A percentile compares a stretch with the other conserved stretches of the same genome.
Conservation (phyloP, 2,888 invertebrate genomes). For the Boloria euphrosyne region DNA sequence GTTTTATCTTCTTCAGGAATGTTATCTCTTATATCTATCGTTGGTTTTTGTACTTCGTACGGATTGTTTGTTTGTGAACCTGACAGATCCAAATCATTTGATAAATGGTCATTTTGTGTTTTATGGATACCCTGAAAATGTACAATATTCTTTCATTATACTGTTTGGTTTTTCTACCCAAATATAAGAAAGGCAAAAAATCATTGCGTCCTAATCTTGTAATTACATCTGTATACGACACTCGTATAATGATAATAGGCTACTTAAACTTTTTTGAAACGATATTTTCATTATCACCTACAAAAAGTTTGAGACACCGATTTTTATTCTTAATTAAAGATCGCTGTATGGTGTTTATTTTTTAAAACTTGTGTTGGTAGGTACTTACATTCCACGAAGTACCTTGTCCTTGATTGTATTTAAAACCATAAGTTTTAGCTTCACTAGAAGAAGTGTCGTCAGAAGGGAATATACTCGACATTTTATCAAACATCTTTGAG, state of each 20-base stretch:
- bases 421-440: slow-evolving; percentile 1
- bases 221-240: too few species aligned
- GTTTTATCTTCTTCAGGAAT: neutral
- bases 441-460: neutral
- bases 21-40: neutral
- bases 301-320: too few species aligned
- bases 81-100: slow-evolving; percentile 4
- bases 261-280: too few species aligned
- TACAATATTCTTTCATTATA: neutral
- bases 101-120: neutral
- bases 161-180: too few species aligned
- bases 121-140: slow-evolving; percentile 6
- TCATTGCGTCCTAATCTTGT: too few species aligned
- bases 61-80: slow-evolving; percentile 14
- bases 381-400: slow-evolving; percentile 11
- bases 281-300: too few species aligned
- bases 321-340: too few species aligned
- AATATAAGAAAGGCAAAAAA: neutral
- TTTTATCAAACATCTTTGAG: neutral
- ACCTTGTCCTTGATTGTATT: slow-evolving; percentile 5
- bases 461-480: slow-evolving; percentile 7
- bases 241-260: too few species aligned
- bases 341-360: too few species aligned
- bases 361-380: too few species aligned
- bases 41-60: neutral